Evolutionary conservation across 2,113 vertebrate species (phyloP), one percentile per base, ranked within the genome.

Genomic region (Gymnarchus niloticus): DNA sequence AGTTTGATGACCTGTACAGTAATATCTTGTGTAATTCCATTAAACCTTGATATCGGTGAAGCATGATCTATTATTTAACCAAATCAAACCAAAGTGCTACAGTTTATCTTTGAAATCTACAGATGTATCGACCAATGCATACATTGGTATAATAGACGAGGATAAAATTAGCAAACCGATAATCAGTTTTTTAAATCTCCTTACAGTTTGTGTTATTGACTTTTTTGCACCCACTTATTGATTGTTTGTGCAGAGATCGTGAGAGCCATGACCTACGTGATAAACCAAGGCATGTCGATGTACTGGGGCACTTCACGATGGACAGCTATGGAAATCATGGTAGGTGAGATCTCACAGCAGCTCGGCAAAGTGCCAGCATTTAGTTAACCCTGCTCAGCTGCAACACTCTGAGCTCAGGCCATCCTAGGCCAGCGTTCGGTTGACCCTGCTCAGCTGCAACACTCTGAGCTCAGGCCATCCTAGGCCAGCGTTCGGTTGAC

Each of bases 311-410:
- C 98, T 0, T 99, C 98, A 0, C 94, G 98, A 76, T 99, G 98
- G 98, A 98, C 96, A 0, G 97, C 97, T 0, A 99, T 98, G 97
- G 98, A 99, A 94, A 99, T 99, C 91, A 99, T 99, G 98, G 98
- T 98, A 91, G 94, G 84, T 56, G 25, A 56, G 4, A n/a, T 6
- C 76, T 23, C 44, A 9, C 8, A 23, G 23, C 19, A 78, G 23
- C 76, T 37, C 8, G 59, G n/a, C 25, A 3, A 14, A 54, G 19
- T n/a, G 21, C 0, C 14, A 19, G 65, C 19, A 6, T 37, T 41
- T 19, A 14, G 65, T 37, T 37, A 41, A 33, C 65, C 52, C 52
- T 37, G 65, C 25, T 69, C 61, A 69, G 28, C 28, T 65, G 2
- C 5, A 3, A n/a, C 28, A 12, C 25, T 37, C 28, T 73, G 65